Evolutionary conservation across 2,888 invertebrate species (phyloP).

Genomic region (Acanthopleura granulata): DNA sequence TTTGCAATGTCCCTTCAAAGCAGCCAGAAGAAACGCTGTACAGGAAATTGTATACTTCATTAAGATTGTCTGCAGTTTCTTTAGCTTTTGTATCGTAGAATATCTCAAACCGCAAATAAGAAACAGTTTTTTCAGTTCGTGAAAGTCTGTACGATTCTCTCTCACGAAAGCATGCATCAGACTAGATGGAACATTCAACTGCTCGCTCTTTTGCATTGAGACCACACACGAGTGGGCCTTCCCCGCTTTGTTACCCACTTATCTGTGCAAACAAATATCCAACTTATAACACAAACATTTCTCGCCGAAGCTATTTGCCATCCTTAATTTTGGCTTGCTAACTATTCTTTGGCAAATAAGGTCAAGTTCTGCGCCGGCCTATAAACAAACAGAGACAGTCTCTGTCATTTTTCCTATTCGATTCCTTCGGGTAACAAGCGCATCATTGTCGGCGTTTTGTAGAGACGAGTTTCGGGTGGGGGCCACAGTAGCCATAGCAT

Average conservation of each 20-base stretch:
- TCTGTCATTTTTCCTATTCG: background rate
- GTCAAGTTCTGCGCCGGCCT: background rate
- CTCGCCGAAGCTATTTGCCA: constrained; percentile 5
- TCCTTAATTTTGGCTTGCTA: constrained; percentile 2
- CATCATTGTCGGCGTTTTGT: background rate
- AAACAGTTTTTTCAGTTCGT: no score
- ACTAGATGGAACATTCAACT: no score
- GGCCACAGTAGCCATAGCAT: background rate
- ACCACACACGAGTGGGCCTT: background rate
- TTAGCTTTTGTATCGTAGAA: no score
- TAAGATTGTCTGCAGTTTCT: no score
- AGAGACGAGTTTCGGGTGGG: background rate
- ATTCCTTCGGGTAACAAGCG: background rate
- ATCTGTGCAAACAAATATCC: constrained; percentile 10
- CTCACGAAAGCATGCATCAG: no score
- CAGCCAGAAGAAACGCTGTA: no score
- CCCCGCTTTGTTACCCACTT: background rate
- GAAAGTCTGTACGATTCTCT: no score
- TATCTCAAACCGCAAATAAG: no score
- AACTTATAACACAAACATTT: constrained; percentile 6
- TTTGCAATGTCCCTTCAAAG: no score
- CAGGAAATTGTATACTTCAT: no score
- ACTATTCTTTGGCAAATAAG: constrained; percentile 1
- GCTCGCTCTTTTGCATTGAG: background rate
- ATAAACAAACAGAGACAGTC: background rate